Percentiles rank a stretch among this genome's conserved stretches.
phyloP scores from a whole-genome alignment of 2,113 vertebrate species.

The Prunella himalayana region DNA sequence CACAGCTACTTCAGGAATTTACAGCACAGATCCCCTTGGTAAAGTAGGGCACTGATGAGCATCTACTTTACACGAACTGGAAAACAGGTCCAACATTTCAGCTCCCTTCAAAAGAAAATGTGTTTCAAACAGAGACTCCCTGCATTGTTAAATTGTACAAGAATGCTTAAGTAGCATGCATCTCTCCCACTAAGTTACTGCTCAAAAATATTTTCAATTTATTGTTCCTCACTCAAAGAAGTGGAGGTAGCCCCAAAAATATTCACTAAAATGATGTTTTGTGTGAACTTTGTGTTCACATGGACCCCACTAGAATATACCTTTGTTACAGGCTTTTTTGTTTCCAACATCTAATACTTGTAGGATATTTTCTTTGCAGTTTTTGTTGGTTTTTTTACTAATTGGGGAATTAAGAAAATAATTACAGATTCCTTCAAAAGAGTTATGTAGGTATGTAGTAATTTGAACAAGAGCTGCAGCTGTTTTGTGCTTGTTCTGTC shows the following conservation, averaged over 20 bases:
- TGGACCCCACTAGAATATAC: not conserved
- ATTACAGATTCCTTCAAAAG: not conserved
- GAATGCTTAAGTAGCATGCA: not conserved
- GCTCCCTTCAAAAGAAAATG: slow-evolving; percentile 29
- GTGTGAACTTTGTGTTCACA: not conserved
- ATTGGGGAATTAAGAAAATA: not conserved
- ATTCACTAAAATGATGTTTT: not conserved
- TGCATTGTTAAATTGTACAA: not conserved
- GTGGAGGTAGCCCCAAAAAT: not conserved
- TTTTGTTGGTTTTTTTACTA: not conserved
- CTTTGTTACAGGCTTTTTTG: not conserved
- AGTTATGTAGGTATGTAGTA: not conserved
- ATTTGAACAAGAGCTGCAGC: not conserved
- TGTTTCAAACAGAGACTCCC: slow-evolving; percentile 11
- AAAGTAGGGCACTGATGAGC: not conserved
- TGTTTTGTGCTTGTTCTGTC: not conserved
- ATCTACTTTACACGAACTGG: not conserved
- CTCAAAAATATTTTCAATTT: not conserved
- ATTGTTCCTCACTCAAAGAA: not conserved
- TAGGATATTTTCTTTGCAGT: not conserved
- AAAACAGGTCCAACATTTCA: slow-evolving; percentile 8
- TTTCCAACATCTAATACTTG: not conserved
- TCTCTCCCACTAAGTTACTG: not conserved
- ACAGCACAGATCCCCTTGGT: slow-evolving; percentile 25
- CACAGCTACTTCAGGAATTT: slow-evolving; percentile 47